Conservation (phyloP, 2,113 vertebrate genomes). For the Solenodon paradoxus region DNA sequence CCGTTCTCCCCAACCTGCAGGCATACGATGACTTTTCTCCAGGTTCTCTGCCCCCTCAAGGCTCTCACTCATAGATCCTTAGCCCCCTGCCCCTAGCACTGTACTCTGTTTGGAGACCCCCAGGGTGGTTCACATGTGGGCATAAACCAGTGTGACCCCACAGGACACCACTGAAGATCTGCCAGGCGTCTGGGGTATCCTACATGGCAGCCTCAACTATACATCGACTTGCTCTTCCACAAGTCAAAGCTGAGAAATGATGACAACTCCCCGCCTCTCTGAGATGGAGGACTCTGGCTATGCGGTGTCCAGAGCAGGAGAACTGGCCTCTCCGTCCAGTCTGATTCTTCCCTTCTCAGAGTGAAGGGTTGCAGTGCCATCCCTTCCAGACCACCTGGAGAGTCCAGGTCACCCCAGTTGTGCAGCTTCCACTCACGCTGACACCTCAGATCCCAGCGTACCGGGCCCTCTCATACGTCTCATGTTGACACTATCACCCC, state of each 20-base stretch:
- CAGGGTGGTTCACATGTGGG: background rate
- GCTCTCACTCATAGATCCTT: background rate
- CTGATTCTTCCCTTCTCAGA: background rate
- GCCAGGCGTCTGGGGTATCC: too few species aligned
- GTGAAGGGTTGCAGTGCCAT: background rate
- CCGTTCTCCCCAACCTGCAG: background rate
- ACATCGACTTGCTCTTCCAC: background rate
- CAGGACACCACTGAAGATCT: background rate
- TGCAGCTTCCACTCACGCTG: background rate
- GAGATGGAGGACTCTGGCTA: background rate
- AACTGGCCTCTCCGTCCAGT: background rate
- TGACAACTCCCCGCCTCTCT: background rate
- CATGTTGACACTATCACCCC: background rate
- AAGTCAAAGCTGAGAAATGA: background rate
- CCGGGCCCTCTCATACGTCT: background rate
- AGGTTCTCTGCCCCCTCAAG: background rate
- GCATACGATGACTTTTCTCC: background rate
- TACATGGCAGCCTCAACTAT: background rate
- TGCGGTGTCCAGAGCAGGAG: background rate
- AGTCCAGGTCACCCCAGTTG: background rate
- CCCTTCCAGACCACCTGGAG: background rate
- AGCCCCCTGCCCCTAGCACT: background rate
- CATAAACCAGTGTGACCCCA: background rate
- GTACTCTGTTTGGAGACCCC: background rate
- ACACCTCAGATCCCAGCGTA: too few species aligned